Evolutionary conservation across 1,140 invertebrate species (phyloP).

Genomic region (Drosophila sturtevanti): DNA sequence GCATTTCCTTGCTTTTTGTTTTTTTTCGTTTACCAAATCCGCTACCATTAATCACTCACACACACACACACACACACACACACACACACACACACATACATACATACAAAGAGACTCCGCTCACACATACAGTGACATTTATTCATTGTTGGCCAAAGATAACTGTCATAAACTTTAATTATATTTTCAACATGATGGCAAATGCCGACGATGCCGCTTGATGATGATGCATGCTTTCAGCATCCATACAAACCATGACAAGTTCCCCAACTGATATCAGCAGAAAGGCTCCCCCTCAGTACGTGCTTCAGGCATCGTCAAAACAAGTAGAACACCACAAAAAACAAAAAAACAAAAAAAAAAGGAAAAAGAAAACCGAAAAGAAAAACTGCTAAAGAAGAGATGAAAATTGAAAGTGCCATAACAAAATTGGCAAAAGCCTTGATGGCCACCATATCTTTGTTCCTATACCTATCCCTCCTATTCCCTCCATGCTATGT

Average conservation of each 20-base stretch:
- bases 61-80: constrained; percentile 17
- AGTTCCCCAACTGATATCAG: constrained; percentile 30
- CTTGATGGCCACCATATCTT: constrained; percentile 19
- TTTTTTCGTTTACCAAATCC: constrained; percentile 15
- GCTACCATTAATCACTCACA: constrained; percentile 61
- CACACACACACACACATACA: constrained; percentile 13
- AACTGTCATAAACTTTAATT: constrained; percentile 81
- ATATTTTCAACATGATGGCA: constrained; percentile 69
- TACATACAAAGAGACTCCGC: constrained; percentile 14
- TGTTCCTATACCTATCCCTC: neutral
- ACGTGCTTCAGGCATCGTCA: constrained; percentile 59
- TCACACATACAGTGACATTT: constrained; percentile 35
- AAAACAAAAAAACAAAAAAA: constrained; percentile 22
- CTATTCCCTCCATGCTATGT: neutral
- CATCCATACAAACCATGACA: constrained; percentile 32
- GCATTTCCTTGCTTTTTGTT: constrained; percentile 11
- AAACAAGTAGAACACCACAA: constrained; percentile 16
- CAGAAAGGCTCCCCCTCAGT: constrained; percentile 25
- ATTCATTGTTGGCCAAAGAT: constrained; percentile 70
- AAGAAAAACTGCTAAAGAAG: constrained; percentile 23
- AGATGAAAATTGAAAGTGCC: constrained; percentile 28
- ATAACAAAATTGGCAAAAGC: constrained; percentile 23
- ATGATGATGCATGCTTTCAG: constrained; percentile 45
- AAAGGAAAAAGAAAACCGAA: constrained; percentile 11
- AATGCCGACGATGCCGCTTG: constrained; percentile 18